Evolutionary conservation across 1,140 invertebrate genomes (phyloP), one percentile per base, ranked within the genome.

Genomic region (Drosophila nikananu): DNA sequence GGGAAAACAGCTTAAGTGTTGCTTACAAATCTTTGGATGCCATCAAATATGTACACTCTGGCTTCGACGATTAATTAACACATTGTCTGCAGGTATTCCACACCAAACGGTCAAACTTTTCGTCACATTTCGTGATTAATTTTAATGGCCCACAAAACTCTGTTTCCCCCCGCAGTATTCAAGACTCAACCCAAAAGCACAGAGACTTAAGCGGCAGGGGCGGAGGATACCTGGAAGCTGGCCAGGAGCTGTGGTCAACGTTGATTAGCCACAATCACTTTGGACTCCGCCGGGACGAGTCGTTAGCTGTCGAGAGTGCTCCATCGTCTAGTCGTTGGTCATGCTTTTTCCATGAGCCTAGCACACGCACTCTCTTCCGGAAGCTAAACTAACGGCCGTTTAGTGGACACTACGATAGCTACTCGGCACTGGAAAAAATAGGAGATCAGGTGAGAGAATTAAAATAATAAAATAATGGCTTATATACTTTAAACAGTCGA

Each of bases 191-290:
- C 35, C n/a, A 46, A 37, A 44, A 37, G 13, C 49, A 21, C 42
- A 46, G 44, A 15, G 37, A 32, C 27, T 23, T 32, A 10, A 35
- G 21, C 13, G n/a, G 25, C 10, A 54, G 30, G 17, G 21, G 12
- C 32, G 44, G 32, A 23, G 63, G 42, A 60, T 37, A 58, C 74
- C 67, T 51, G 67, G 46, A 35, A 60, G n/a, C 46, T 46, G 63
- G 35, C 63, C 67, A 67, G n/a, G 51, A 75, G 49, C 66, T 57
- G 46, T 80, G 48, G 79, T 64, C 72, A 65, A 79, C 81, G 81
- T 83, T 87, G 83, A 87, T 89, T 87, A 81, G 83, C 81, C 80
- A 70, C 83, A 89, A 87, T 84, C 81, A 89, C 77, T 89, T 84
- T 81, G 66, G 54, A 65, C 68, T 78, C 86, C 84, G 46, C 61